Conservation (phyloP, 2,888 invertebrate species). For the Phortica magna region DNA sequence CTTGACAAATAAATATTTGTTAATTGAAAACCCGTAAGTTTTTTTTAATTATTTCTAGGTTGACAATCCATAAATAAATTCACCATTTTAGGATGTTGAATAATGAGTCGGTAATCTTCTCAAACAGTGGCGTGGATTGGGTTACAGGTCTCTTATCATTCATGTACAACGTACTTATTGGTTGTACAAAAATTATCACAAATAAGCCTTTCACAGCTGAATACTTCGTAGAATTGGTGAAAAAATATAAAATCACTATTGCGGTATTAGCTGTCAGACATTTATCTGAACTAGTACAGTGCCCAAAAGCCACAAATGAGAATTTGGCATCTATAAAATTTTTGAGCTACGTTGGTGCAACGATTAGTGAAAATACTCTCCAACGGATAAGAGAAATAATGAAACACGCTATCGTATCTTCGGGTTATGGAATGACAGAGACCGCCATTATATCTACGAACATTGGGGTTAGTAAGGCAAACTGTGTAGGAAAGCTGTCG, state of each 20-base stretch:
- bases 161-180: constrained; percentile 47
- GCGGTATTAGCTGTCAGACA: constrained; percentile 58
- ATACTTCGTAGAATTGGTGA: constrained; percentile 56
- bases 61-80: not conserved
- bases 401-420: constrained; percentile 46
- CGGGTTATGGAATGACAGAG: constrained; percentile 61
- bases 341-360: constrained; percentile 56
- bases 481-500: constrained; percentile 58
- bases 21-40: constrained; percentile 10
- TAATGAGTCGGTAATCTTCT: constrained; percentile 51
- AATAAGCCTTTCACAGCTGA: constrained; percentile 56
- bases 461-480: constrained; percentile 43
- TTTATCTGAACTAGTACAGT: constrained; percentile 50
- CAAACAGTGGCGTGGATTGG: constrained; percentile 64
- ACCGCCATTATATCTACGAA: constrained; percentile 49
- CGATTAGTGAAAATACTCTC: constrained; percentile 41
- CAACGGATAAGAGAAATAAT: constrained; percentile 43
- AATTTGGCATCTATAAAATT: constrained; percentile 46
- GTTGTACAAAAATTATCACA: constrained; percentile 63
- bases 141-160: constrained; percentile 55
- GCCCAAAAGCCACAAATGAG: constrained; percentile 49
- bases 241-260: constrained; percentile 58
- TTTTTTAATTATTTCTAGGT: not conserved
- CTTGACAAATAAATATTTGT: constrained; percentile 30
- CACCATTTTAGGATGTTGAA: constrained; percentile 43